These are phyloP conservation scores for Leptopilina boulardi DNA, from an alignment of 1,140 invertebrate species.

Conservation along the genomic window DNA sequence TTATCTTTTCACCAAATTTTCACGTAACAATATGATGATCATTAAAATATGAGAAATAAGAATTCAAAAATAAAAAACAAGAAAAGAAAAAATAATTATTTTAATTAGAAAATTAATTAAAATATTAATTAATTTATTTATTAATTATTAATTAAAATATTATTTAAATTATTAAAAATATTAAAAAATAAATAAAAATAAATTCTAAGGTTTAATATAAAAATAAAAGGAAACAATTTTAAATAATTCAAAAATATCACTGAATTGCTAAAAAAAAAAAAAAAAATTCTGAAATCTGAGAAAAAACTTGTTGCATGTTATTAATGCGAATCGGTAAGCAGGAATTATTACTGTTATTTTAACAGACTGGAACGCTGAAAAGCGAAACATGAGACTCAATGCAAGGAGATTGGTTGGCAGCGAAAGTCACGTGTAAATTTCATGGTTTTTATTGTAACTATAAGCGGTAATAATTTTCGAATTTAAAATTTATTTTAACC, in stretches of 20 bases:
- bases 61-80: not conserved
- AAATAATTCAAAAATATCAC: not conserved
- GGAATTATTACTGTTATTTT: conserved; percentile 3
- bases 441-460: not conserved
- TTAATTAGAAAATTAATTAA: no score
- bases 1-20: not conserved
- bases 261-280: not conserved
- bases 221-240: not conserved
- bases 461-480: not conserved
- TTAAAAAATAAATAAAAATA: not conserved
- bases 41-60: not conserved
- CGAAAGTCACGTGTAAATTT: conserved; percentile 17
- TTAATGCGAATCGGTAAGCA: not conserved
- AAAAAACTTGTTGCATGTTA: not conserved
- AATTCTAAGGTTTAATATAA: no score
- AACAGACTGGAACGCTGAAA: conserved; percentile 25
- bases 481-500: not conserved
- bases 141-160: no score
- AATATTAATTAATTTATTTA: no score
- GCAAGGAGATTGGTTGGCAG: not conserved
- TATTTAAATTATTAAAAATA: not conserved
- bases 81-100: not conserved
- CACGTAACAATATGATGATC: not conserved
- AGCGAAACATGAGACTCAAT: conserved; percentile 12
- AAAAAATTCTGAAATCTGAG: not conserved